Evolutionary conservation across 2,113 vertebrate species (phyloP).

Genomic region (Elanoides forficatus): DNA sequence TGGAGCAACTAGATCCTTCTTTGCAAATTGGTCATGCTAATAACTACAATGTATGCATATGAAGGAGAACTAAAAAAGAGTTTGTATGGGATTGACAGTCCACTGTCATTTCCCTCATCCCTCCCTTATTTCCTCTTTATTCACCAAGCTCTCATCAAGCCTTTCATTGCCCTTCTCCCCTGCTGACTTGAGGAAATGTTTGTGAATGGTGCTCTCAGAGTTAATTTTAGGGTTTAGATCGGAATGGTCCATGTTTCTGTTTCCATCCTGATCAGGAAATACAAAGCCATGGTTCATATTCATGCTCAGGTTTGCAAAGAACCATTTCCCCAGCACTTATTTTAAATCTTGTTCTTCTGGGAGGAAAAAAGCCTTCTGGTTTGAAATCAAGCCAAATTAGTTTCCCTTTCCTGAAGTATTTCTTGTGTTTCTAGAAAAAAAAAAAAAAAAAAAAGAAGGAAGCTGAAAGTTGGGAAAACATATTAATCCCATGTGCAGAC

Average conservation of each 20-base stretch:
- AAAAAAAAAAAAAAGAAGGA: neutral
- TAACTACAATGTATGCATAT: neutral
- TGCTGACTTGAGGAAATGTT: slow-evolving; percentile 54
- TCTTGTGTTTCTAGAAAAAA: neutral
- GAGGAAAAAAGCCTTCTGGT: neutral
- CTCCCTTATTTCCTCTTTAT: slow-evolving; percentile 40
- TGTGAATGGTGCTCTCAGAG: slow-evolving; percentile 43
- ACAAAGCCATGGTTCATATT: neutral
- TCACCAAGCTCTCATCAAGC: slow-evolving; percentile 26
- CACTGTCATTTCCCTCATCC: neutral
- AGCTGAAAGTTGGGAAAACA: neutral
- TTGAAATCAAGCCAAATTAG: slow-evolving; percentile 29
- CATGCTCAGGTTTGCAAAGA: neutral
- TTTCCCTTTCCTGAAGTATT: slow-evolving; percentile 32
- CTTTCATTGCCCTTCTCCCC: slow-evolving; percentile 24
- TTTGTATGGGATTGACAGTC: neutral
- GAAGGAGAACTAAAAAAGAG: neutral
- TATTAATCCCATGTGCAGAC: neutral
- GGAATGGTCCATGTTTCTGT: neutral
- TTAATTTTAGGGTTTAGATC: slow-evolving; percentile 53
- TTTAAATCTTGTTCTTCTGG: slow-evolving; percentile 36
- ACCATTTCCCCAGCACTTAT: neutral
- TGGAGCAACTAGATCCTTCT: neutral
- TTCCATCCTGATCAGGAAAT: slow-evolving; percentile 39
- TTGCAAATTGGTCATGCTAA: neutral